Percentiles rank a stretch among this genome's conserved stretches.
Evolutionary conservation across 2,888 invertebrate genomes (phyloP).

Genomic region (Chrysolina americana): DNA sequence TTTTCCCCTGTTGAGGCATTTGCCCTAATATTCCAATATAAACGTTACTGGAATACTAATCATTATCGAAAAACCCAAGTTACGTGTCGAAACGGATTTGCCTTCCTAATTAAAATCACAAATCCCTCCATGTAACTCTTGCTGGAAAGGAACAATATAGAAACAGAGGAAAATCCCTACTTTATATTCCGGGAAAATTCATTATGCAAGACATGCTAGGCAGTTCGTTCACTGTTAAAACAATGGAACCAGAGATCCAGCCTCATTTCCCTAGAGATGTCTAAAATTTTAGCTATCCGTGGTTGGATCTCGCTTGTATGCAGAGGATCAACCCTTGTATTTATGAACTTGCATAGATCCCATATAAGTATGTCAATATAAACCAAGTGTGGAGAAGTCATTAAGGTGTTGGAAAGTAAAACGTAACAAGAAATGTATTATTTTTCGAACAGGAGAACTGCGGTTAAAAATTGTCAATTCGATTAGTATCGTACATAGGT

Average conservation of each 20-base stretch:
- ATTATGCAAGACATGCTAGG: constrained; percentile 21
- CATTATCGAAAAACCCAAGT: neutral
- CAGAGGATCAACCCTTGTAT: neutral
- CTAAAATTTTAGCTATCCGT: neutral
- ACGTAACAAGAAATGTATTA: too few species aligned
- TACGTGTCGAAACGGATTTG: neutral
- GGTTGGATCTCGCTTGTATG: neutral
- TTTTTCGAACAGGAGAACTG: too few species aligned
- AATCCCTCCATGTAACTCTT: neutral
- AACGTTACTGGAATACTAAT: too few species aligned
- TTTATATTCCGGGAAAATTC: constrained; percentile 21
- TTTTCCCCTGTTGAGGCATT: too few species aligned
- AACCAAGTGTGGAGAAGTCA: neutral
- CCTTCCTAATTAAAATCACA: neutral
- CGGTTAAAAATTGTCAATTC: too few species aligned
- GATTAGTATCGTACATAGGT: too few species aligned
- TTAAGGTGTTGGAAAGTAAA: neutral
- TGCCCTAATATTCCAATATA: too few species aligned
- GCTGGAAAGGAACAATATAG: neutral
- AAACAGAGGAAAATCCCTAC: constrained; percentile 12
- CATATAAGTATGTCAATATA: neutral
- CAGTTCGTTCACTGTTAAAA: constrained; percentile 8
- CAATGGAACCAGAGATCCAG: constrained; percentile 1
- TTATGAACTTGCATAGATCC: neutral
- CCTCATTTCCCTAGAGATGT: constrained; percentile 7